Conservation (phyloP, 2,888 invertebrate genomes). For the Teleiodes luculella region DNA sequence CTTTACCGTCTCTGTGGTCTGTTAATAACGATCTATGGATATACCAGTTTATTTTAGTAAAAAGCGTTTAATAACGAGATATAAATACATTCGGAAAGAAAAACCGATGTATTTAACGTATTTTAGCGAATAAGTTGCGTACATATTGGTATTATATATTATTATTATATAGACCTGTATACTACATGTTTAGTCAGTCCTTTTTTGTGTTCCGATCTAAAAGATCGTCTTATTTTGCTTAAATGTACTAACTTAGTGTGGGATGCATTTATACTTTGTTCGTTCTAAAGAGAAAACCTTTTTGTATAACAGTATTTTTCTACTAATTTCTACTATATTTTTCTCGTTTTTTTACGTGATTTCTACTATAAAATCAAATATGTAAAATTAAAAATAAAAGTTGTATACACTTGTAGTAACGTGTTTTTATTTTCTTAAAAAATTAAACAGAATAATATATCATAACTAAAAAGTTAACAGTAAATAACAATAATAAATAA, state of each 20-base stretch:
- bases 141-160: too few species aligned
- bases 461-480: constrained; percentile 20
- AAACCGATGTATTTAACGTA: too few species aligned
- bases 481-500: constrained; percentile 28
- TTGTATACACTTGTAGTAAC: constrained; percentile 68
- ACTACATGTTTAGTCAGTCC: constrained; percentile 16
- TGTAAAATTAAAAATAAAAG: constrained; percentile 70
- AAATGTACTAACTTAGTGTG: constrained; percentile 37
- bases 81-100: too few species aligned
- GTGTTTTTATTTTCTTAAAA: constrained; percentile 27
- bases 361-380: constrained; percentile 61
- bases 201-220: constrained; percentile 22
- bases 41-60: too few species aligned
- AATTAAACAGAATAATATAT: constrained; percentile 20
- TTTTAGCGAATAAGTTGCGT: too few species aligned
- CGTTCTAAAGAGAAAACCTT: constrained; percentile 26
- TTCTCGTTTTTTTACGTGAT: constrained; percentile 57
- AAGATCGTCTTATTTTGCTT: constrained; percentile 20
- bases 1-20: too few species aligned
- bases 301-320: constrained; percentile 69
- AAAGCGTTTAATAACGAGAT: too few species aligned
- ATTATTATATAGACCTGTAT: too few species aligned
- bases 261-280: constrained; percentile 37
- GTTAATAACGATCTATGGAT: too few species aligned
- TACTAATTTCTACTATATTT: constrained; percentile 68